Conservation (phyloP, 2,797 vertebrate species). For the Taeniopygia guttata region DNA sequence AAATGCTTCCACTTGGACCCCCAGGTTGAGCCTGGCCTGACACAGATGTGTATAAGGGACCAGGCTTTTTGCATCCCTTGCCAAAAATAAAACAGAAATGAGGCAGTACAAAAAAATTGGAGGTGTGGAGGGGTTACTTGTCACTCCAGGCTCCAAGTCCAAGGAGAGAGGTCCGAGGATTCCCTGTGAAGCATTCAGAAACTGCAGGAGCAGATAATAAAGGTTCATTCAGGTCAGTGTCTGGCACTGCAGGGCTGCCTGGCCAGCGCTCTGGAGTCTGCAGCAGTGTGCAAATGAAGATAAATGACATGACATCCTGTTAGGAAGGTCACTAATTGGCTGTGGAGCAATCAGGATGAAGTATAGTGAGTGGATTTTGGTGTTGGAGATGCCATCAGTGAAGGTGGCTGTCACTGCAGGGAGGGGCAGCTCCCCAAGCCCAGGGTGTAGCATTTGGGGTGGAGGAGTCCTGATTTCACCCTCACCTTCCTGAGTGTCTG, state of each 20-base stretch:
- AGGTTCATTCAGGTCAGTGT: not conserved
- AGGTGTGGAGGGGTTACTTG: not conserved
- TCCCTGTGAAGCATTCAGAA: not conserved
- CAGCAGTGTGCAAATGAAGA: constrained; percentile 16
- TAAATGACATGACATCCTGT: not conserved
- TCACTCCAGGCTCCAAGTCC: not conserved
- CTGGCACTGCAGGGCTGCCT: not conserved
- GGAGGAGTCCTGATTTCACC: not conserved
- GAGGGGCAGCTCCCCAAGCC: not conserved
- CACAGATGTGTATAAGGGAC: not conserved
- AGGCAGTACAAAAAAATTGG: not conserved
- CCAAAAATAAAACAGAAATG: not conserved
- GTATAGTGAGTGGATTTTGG: not conserved
- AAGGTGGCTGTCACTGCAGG: accelerated
- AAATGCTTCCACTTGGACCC: not conserved
- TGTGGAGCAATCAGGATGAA: not conserved
- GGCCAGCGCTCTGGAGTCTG: not conserved
- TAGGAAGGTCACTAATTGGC: not conserved
- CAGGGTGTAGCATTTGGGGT: not conserved
- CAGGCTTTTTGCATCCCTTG: not conserved
- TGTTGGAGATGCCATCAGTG: not conserved
- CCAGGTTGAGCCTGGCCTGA: not conserved
- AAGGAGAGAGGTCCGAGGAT: not conserved
- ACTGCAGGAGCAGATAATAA: not conserved
- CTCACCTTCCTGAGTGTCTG: not conserved